Evolutionary conservation across 2,113 vertebrate genomes (phyloP).

Genomic region (Pterocles burchelli): DNA sequence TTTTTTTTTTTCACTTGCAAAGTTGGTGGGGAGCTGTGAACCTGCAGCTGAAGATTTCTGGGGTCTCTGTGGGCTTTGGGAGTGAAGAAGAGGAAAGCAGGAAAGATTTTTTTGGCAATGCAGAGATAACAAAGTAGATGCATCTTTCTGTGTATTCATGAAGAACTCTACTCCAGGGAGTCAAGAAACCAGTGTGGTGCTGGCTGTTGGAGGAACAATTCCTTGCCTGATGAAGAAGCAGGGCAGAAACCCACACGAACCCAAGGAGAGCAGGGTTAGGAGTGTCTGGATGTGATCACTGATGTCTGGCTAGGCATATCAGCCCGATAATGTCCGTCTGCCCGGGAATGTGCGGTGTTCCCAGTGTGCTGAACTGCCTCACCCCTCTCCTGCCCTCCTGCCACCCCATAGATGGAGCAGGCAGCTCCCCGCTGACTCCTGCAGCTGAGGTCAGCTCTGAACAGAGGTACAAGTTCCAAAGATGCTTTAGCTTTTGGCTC

Average conservation of each 20-base stretch:
- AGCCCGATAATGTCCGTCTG: not conserved
- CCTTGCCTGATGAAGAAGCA: not conserved
- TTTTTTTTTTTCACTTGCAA: not conserved
- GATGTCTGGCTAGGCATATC: not conserved
- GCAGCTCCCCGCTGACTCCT: not conserved
- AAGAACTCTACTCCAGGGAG: not conserved
- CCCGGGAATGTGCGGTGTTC: not conserved
- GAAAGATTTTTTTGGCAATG: not conserved
- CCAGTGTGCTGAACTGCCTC: not conserved
- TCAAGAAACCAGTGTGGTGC: not conserved
- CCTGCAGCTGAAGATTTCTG: not conserved
- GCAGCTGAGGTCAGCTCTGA: not conserved
- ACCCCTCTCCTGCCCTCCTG: not conserved
- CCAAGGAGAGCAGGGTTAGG: not conserved
- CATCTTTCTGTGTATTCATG: not conserved
- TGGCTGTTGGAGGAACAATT: not conserved
- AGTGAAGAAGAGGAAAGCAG: not conserved
- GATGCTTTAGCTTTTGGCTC: not conserved
- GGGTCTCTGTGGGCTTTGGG: not conserved
- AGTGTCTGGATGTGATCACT: not conserved
- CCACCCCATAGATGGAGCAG: not conserved
- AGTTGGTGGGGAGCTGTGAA: not conserved
- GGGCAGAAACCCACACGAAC: not conserved
- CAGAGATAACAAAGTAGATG: not conserved
- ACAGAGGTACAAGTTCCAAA: not conserved